Evolutionary conservation across 2,113 vertebrate genomes (phyloP).

Genomic region (Uria aalge): DNA sequence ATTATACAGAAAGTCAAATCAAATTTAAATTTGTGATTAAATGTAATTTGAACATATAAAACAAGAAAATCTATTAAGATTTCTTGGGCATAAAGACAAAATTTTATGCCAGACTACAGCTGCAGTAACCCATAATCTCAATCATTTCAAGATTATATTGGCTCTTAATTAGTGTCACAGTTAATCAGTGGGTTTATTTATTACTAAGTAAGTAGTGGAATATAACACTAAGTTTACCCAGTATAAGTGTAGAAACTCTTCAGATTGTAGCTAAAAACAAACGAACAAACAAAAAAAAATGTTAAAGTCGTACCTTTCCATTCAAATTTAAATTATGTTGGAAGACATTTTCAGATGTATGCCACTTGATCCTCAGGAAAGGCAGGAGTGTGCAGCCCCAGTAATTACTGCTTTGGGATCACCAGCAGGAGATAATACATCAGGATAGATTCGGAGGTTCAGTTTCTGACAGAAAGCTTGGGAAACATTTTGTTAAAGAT

Average conservation of each 20-base stretch:
- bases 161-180: not conserved
- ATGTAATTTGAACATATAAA: not conserved
- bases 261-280: not conserved
- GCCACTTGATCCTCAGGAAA: not conserved
- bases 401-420: not conserved
- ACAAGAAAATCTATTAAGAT: not conserved
- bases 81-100: not conserved
- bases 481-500: not conserved
- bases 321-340: not conserved
- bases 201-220: not conserved
- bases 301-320: not conserved
- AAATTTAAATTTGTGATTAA: not conserved
- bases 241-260: not conserved
- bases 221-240: not conserved
- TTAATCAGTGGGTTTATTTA: not conserved
- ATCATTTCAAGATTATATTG: not conserved
- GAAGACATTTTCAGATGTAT: not conserved
- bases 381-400: rapidly evolving
- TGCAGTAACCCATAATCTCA: not conserved
- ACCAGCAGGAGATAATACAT: not conserved
- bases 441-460: not conserved
- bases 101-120: not conserved
- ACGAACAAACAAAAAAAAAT: not conserved
- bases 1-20: not conserved
- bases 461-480: not conserved